Conservation (phyloP, 2,888 invertebrate genomes). For the Lathronympha strigana region DNA sequence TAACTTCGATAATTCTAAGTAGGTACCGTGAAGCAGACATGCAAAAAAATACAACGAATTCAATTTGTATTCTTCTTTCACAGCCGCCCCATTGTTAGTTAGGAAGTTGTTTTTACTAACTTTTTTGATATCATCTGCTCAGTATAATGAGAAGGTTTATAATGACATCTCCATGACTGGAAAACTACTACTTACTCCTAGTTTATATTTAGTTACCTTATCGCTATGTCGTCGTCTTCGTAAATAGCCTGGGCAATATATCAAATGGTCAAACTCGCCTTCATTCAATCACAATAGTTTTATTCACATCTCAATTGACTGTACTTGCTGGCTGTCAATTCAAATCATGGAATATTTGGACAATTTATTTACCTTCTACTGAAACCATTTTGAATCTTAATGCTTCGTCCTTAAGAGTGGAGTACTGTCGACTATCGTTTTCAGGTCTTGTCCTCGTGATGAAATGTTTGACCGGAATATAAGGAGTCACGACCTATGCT, state of each 20-base stretch:
- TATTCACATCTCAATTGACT: constrained; percentile 70
- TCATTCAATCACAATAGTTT: constrained; percentile 63
- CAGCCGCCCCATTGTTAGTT: constrained; percentile 35
- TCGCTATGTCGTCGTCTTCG: constrained; percentile 32
- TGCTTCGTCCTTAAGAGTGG: constrained; percentile 9
- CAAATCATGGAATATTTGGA: constrained; percentile 60
- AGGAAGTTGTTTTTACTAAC: constrained; percentile 26
- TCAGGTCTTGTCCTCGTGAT: constrained; percentile 49
- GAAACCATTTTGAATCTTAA: constrained; percentile 29
- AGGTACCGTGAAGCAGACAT: constrained; percentile 39
- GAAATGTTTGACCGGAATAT: constrained; percentile 57
- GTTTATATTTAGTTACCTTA: constrained; percentile 40
- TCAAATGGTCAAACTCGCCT: constrained; percentile 52
- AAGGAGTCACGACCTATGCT: constrained; percentile 52
- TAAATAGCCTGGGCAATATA: constrained; percentile 49
- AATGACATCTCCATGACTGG: not conserved
- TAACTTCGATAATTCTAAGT: constrained; percentile 42
- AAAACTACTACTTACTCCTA: constrained; percentile 10
- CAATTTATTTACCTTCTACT: constrained; percentile 34
- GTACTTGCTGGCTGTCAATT: constrained; percentile 60
- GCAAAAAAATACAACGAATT: constrained; percentile 40
- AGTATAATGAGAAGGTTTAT: constrained; percentile 24
- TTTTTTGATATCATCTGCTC: constrained; percentile 29
- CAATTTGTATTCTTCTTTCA: constrained; percentile 38
- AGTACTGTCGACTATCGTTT: constrained; percentile 22